Evolutionary conservation across 2,888 invertebrate species (phyloP).

Genomic region (Drosophila dives): DNA sequence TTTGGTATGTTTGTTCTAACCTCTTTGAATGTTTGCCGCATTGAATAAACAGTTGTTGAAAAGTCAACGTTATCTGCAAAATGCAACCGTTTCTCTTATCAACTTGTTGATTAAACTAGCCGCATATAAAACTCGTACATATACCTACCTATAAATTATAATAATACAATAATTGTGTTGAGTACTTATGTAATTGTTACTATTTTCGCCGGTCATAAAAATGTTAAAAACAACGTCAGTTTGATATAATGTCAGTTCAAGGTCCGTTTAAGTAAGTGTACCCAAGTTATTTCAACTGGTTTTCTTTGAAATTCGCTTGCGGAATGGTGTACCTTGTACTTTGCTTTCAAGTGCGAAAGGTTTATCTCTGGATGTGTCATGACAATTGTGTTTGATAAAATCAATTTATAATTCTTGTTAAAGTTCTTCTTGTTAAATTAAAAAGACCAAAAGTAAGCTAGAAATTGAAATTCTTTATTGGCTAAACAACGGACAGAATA

Average conservation of each 20-base stretch:
- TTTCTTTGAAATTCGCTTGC: slow-evolving; percentile 46
- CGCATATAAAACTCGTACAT: slow-evolving; percentile 27
- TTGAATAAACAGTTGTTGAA: slow-evolving; percentile 48
- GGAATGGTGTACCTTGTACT: slow-evolving; percentile 62
- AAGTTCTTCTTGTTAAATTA: slow-evolving; percentile 1
- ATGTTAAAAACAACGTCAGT: slow-evolving; percentile 22
- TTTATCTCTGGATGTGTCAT: slow-evolving; percentile 36
- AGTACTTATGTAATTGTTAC: slow-evolving; percentile 38
- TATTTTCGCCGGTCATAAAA: slow-evolving; percentile 25
- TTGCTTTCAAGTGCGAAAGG: slow-evolving; percentile 26
- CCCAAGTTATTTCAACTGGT: slow-evolving; percentile 46
- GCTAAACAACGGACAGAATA: slow-evolving; percentile 17
- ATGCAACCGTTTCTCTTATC: slow-evolving; percentile 59
- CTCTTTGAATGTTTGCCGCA: slow-evolving; percentile 51
- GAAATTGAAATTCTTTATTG: slow-evolving; percentile 9
- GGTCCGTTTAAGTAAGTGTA: slow-evolving; percentile 38
- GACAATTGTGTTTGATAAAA: slow-evolving; percentile 7
- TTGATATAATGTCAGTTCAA: slow-evolving; percentile 52
- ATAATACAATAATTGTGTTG: slow-evolving; percentile 42
- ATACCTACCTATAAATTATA: slow-evolving; percentile 34
- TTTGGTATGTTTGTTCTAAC: slow-evolving; percentile 11
- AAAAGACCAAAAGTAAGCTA: neutral
- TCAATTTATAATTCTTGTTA: slow-evolving; percentile 4
- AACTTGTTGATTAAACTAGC: slow-evolving; percentile 52
- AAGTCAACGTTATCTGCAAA: slow-evolving; percentile 49